A percentile compares a stretch with the other conserved stretches of the same genome.
Conservation (phyloP, 2,113 vertebrate species). For the Sterna hirundo region DNA sequence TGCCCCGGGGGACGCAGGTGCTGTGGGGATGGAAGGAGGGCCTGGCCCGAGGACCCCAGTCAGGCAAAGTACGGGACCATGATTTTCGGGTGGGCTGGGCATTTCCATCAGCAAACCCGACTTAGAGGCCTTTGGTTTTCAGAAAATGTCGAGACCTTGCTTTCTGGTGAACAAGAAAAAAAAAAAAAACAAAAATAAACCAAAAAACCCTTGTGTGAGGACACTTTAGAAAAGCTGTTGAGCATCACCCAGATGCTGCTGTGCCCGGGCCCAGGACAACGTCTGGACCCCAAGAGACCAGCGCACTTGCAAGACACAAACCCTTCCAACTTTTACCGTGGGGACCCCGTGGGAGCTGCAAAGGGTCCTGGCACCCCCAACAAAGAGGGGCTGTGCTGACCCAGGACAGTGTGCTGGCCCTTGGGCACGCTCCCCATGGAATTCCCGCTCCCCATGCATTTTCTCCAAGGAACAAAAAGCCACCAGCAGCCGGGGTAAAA, state of each 20-base stretch:
- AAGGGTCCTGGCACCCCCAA: background rate
- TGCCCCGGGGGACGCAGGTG: background rate
- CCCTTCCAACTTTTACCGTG: background rate
- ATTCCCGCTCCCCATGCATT: background rate
- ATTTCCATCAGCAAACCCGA: background rate
- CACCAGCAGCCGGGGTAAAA: rapidly evolving
- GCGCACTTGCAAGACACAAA: background rate
- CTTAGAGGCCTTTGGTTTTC: background rate
- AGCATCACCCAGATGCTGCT: background rate
- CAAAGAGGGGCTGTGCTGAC: background rate
- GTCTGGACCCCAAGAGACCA: background rate
- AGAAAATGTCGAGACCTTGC: background rate
- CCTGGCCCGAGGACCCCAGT: background rate
- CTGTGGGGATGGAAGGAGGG: background rate
- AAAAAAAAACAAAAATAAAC: background rate
- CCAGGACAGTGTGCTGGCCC: rapidly evolving
- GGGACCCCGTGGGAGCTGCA: background rate
- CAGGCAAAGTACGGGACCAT: background rate
- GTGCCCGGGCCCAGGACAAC: background rate
- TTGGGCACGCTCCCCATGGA: background rate
- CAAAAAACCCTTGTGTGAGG: background rate
- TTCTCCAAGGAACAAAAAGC: background rate
- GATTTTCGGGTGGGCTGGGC: background rate
- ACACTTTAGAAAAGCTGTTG: background rate
- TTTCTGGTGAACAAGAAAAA: background rate